Evolutionary conservation across 2,797 vertebrate genomes (phyloP), one percentile per base, ranked within the genome.

Genomic region (Catharus ustulatus): DNA sequence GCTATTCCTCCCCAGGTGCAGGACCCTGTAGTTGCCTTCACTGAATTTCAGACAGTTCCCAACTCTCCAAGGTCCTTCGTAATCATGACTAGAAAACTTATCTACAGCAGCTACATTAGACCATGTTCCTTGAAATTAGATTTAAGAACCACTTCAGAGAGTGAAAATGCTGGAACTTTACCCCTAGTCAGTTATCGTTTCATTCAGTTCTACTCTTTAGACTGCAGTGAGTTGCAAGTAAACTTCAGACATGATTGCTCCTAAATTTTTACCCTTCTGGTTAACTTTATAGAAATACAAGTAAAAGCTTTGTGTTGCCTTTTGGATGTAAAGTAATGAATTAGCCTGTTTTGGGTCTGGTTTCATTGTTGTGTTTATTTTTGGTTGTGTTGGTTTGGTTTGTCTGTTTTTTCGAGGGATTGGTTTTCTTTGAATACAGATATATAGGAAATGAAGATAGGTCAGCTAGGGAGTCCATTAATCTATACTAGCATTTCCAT

Each of bases 101-200:
- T 49, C 69, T 84, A 34, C 13, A 38, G 20, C 17, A 73, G 26
- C 34, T 61, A 52, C 18, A 45, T 51, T 49, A 69, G 62, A 4
- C 4, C 9, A n/a, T 5, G 3, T n/a, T 84, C 45, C 26, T 78
- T 63, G n/a, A 92, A 92, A 72, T 77, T 61, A 90, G 8, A 45
- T 76, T 58, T 30, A 62, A 24, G 76, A 86, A 77, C 21, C 7
- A 69, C 13, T 64, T 68, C 29, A 63, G 58, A 59, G 45, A 36
- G 57, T 58, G 21, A 75, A 71, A 78, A 74, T 78, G 11, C 17
- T 67, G 36, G 10, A 49, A 30, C 26, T 87, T 74, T 20, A 45
- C 8, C 49, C 19, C 36, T 77, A 42, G n/a, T n/a, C 17, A 55
- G 2, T 55, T 59, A 48, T 15, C 0, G 0, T 43, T 51, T 74